These are phyloP conservation scores for Limosa lapponica DNA, from an alignment of 2,797 vertebrate genomes.

Conservation along the genomic window DNA sequence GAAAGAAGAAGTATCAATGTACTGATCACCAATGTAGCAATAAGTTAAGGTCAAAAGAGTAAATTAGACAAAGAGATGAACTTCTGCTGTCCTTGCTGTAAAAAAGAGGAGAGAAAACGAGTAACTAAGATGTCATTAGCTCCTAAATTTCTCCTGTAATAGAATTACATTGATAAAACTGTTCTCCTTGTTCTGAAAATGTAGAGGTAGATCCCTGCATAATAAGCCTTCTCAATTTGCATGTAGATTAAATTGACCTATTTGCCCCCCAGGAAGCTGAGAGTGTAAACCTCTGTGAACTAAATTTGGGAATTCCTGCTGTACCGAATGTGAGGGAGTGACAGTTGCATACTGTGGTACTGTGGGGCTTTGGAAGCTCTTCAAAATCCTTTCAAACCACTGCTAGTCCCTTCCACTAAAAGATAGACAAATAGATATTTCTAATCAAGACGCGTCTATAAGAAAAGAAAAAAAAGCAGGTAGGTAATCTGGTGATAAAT, in stretches of 20 bases:
- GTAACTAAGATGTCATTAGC: not conserved
- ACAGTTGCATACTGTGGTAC: not conserved
- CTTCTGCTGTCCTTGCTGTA: not conserved
- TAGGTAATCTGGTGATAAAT: not conserved
- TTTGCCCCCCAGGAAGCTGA: not conserved
- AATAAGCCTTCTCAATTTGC: not conserved
- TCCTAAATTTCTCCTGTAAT: not conserved
- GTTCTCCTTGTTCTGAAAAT: not conserved
- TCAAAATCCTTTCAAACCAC: not conserved
- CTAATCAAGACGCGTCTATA: not conserved
- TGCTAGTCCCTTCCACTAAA: not conserved
- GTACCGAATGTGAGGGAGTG: not conserved
- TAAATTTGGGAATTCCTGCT: not conserved
- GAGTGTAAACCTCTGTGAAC: not conserved
- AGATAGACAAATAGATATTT: not conserved
- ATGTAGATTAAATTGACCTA: conserved; percentile 12
- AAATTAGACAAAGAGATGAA: not conserved
- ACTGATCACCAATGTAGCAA: not conserved
- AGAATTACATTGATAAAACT: not conserved
- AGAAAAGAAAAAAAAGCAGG: not conserved
- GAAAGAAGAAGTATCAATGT: not conserved
- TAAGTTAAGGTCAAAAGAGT: not conserved
- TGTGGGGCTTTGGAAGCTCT: not conserved
- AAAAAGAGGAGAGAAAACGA: not conserved
- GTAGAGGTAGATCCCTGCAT: not conserved